Evolutionary conservation across 2,888 invertebrate species (phyloP).

Genomic region (Venustoraphidia nigricollis): DNA sequence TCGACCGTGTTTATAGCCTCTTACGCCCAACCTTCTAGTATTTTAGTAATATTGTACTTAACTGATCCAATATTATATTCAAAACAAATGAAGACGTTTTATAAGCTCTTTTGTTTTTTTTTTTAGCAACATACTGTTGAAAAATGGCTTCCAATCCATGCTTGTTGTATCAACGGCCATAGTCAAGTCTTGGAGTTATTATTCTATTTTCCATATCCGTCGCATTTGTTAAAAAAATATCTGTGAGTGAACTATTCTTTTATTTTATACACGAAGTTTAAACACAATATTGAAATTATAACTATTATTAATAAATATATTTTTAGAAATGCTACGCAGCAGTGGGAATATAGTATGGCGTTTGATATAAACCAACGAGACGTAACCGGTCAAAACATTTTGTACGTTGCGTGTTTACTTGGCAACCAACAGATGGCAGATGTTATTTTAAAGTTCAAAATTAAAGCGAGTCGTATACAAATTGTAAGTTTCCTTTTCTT

Average conservation of each 20-base stretch:
- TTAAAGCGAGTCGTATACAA: conserved; percentile 35
- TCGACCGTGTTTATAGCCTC: no score
- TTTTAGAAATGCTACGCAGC: conserved; percentile 49
- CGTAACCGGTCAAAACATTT: conserved; percentile 76
- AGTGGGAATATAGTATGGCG: conserved; percentile 73
- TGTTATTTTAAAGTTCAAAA: conserved; percentile 54
- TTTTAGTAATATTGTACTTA: no score
- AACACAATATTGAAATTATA: no score
- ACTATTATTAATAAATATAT: conserved; percentile 7
- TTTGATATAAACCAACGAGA: conserved; percentile 87
- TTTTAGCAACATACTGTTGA: conserved; percentile 72
- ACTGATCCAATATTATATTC: background rate
- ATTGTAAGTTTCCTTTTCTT: conserved; percentile 19
- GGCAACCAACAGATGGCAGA: conserved; percentile 69
- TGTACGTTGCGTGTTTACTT: conserved; percentile 77
- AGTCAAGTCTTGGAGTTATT: conserved; percentile 59
- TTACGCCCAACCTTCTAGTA: no score
- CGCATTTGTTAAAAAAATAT: conserved; percentile 43
- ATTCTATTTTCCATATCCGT: conserved; percentile 69
- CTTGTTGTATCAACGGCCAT: conserved; percentile 82
- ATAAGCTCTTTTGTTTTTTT: conserved; percentile 12
- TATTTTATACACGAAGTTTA: no score
- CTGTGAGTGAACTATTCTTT: conserved; percentile 22
- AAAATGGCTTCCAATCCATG: conserved; percentile 84
- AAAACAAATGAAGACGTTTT: background rate